Evolutionary conservation across 2,797 vertebrate genomes (phyloP), one percentile per base, ranked within the genome.

Genomic region (Macropus fuliginosus): DNA sequence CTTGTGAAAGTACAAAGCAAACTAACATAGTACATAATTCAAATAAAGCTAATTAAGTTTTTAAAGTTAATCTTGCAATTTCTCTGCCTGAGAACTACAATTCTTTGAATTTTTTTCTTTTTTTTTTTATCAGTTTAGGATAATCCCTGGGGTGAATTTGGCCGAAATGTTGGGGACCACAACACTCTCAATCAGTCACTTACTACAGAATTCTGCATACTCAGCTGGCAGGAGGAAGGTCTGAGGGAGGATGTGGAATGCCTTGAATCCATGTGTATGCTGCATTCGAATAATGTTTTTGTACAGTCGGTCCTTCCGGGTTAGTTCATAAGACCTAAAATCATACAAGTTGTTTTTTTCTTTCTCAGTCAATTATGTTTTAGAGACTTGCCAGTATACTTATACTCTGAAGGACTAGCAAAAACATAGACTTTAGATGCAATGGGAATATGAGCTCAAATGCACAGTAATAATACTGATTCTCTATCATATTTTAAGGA

Each of bases 281-380:
- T 99, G 99, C 99, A 99, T 99, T 95, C 99, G 99, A 98, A 99
- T 99, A 98, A 99, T 99, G 91, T 99, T 99, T 99, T 99, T 99
- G 98, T 99, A 99, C 10, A 99, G 99, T 50, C 99, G 99, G 98
- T 99, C 99, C 98, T 99, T 99, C 91, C 99, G 99, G 5, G 99
- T 99, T 98, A 99, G 98, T 98, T 99, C 99, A 95, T 99, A 99
- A 0, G 99, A 99, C 97, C 99, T 99, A 98, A 94, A 99, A 94
- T 56, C 54, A 98, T 96, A 92, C 94, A 98, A 97, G 81, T 92
- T 97, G 46, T 98, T 40, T 66, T 21, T 9, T 97, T 96, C 89
- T 91, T n/a, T 91, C 66, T 94, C 66, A 0, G 59, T 95, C 34
- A 90, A 90, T 28, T 12, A 28, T 29, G 56, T 91, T 91, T 95